These are phyloP conservation scores for Pristionchus entomophagus DNA, from an alignment of 2,888 invertebrate genomes.

Conservation along the genomic window DNA sequence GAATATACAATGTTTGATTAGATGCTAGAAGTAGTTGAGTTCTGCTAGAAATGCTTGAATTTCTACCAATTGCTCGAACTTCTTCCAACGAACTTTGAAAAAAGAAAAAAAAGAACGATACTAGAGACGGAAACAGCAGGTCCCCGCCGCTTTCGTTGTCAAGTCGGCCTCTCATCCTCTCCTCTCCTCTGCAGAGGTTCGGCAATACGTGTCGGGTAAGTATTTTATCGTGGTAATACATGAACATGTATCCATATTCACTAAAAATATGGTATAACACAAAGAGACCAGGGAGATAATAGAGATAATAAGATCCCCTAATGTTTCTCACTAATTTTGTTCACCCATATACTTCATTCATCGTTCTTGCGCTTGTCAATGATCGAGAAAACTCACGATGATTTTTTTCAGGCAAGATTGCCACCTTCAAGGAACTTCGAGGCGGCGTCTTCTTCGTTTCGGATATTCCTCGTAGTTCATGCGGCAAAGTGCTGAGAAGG, in stretches of 20 bases:
- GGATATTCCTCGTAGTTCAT: constrained; percentile 71
- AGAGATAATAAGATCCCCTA: background rate
- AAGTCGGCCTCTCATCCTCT: constrained; percentile 61
- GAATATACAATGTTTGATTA: background rate
- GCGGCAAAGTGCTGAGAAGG: constrained; percentile 67
- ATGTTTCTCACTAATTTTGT: too few relatives aligned
- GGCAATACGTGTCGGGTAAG: constrained; percentile 68
- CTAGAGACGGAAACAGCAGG: constrained; percentile 47
- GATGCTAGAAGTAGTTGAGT: background rate
- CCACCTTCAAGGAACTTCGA: constrained; percentile 71
- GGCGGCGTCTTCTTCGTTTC: constrained; percentile 74
- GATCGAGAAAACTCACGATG: too few relatives aligned
- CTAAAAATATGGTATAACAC: background rate
- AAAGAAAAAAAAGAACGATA: background rate
- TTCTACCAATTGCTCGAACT: too few relatives aligned
- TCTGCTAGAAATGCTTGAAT: too few relatives aligned
- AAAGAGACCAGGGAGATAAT: background rate
- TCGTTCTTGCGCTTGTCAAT: too few relatives aligned
- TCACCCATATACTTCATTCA: too few relatives aligned
- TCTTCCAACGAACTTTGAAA: too few relatives aligned
- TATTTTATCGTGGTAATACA: too few relatives aligned
- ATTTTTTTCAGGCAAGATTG: constrained; percentile 72
- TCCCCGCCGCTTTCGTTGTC: constrained; percentile 72
- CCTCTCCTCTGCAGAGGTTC: constrained; percentile 70
- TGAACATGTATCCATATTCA: too few relatives aligned